phyloP scores from a whole-genome alignment of 2,888 invertebrate genomes.

The Amorpha juglandis region DNA sequence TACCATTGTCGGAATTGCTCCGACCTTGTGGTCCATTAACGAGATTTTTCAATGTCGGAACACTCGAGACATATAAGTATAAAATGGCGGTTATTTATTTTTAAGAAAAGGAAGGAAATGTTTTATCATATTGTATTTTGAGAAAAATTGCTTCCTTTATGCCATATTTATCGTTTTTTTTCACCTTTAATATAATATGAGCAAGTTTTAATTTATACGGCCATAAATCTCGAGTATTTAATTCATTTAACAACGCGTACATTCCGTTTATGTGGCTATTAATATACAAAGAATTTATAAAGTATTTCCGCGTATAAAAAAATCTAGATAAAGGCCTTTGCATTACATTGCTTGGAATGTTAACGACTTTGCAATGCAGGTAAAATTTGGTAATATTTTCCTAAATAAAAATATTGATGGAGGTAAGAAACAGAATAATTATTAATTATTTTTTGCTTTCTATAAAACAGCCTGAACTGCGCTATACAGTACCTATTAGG shows the following conservation, averaged over 20 bases:
- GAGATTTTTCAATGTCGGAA: slow-evolving; percentile 18
- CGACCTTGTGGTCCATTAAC: slow-evolving; percentile 17
- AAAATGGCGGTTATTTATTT: slow-evolving; percentile 17
- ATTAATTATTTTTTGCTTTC: too few species aligned
- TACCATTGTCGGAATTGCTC: background rate
- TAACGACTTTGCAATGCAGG: too few species aligned
- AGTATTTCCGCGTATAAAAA: slow-evolving; percentile 1
- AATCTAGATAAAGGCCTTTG: background rate
- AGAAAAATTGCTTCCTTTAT: slow-evolving; percentile 11
- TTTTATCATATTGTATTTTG: background rate
- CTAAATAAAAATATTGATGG: too few species aligned
- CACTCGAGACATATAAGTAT: slow-evolving; percentile 7
- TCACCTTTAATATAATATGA: background rate
- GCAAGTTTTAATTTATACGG: slow-evolving; percentile 2
- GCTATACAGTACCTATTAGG: too few species aligned
- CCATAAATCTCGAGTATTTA: background rate
- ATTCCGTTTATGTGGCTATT: background rate
- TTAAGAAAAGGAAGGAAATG: slow-evolving; percentile 19
- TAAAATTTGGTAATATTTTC: too few species aligned
- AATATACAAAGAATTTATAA: slow-evolving; percentile 4
- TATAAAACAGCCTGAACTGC: too few species aligned
- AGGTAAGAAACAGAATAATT: too few species aligned
- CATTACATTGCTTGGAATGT: background rate
- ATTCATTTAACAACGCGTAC: background rate
- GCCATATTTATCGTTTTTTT: background rate